Evolutionary conservation across 2,113 vertebrate species (phyloP), one percentile per base, ranked within the genome.

Genomic region (Arenaria interpres): DNA sequence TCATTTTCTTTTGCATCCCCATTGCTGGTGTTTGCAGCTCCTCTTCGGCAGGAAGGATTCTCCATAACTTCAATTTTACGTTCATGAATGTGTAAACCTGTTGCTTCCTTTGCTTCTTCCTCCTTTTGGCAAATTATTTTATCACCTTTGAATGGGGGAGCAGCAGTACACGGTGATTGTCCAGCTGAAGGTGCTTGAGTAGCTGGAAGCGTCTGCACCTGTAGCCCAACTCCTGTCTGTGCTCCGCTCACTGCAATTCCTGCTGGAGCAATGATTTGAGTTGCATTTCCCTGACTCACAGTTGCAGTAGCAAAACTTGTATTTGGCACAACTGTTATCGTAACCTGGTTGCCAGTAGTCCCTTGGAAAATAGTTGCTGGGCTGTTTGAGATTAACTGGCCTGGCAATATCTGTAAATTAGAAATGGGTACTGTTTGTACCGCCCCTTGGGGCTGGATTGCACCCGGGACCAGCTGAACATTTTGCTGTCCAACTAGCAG

Each of bases 121-220:
- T 99, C 99, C 98, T 99, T 99, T 98, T 99, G 99, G 98, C 99
- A 99, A 98, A 99, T 99, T 88, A 99, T 99, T 98, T 99, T 99
- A 98, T 99, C 99, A 97, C 99, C 99, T 98, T 99, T 98, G 93
- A 99, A 99, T n/a, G 99, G 99, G 85, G 98, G 98, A 87, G 98
- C 98, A 96, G 98, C 98, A 92, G 98, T 98, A 90, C 98, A 98
- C 10, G 98, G 88, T 77, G 98, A 97, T 97, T 98, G 98, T 98
- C 98, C 99, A 95, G 98, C 98, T 89, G 98, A 97, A 97, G 98
- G 98, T 93, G 98, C 97, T 67, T 98, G 98, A 76, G 98, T 98
- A 80, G 98, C 97, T 95, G 99, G 98, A 92, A 99, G 97, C 0
- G 98, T 98, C 35, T 98, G 98, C 96, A 98, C 97, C 96, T 99